These are phyloP conservation scores for Xanthia icteritia DNA, from an alignment of 2,888 invertebrate genomes.

Conservation along the genomic window DNA sequence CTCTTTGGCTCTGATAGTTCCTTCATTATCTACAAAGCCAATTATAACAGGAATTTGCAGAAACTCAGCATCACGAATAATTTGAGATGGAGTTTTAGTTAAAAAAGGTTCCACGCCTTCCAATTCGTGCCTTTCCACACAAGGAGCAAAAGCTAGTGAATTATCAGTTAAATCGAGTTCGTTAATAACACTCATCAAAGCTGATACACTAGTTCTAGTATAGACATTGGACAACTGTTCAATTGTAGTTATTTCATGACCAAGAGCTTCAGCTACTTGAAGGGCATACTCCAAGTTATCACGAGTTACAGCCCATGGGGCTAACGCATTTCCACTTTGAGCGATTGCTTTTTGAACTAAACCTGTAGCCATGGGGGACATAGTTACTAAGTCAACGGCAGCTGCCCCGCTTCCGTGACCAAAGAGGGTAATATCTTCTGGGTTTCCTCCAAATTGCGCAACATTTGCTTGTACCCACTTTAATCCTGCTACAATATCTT, in stretches of 20 bases:
- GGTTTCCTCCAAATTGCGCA: conserved; percentile 94
- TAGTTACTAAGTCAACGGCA: conserved; percentile 83
- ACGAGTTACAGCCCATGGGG: conserved; percentile 86
- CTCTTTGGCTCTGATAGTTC: conserved; percentile 81
- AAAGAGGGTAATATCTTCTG: conserved; percentile 93
- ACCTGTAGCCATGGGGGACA: conserved; percentile 80
- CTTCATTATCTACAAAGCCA: conserved; percentile 85
- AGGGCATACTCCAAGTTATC: conserved; percentile 82
- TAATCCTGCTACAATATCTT: conserved; percentile 95
- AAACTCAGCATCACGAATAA: conserved; percentile 75
- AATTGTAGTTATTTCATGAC: conserved; percentile 76
- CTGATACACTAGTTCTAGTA: conserved; percentile 77
- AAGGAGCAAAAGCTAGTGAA: conserved; percentile 84
- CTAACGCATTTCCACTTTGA: conserved; percentile 84
- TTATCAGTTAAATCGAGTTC: conserved; percentile 83
- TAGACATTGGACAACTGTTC: conserved; percentile 78
- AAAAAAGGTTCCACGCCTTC: conserved; percentile 75
- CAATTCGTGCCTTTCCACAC: conserved; percentile 78
- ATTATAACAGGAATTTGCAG: conserved; percentile 81
- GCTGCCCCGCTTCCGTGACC: conserved; percentile 95
- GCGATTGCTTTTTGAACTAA: conserved; percentile 82
- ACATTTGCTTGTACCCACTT: conserved; percentile 94
- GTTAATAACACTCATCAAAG: conserved; percentile 83
- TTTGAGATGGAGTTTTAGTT: conserved; percentile 78
- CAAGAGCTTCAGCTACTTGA: conserved; percentile 82